Conservation (phyloP, 2,888 invertebrate species). For the Ferdinandea cuprea region DNA sequence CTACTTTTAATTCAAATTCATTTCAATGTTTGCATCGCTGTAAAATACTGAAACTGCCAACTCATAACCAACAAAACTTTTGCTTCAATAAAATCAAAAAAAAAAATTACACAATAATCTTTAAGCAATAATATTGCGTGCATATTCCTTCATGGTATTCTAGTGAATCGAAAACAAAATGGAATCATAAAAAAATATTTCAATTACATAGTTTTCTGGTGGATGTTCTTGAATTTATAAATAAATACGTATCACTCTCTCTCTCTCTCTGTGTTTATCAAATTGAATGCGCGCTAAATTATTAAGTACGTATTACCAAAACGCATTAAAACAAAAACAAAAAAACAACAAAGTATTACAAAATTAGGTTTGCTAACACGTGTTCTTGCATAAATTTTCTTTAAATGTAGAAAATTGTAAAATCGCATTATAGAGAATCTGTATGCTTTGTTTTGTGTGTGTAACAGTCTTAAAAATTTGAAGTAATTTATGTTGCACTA, state of each 20-base stretch:
- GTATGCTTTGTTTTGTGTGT: constrained; percentile 41
- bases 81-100: constrained; percentile 31
- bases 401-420: constrained; percentile 17
- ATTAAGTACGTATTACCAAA: background rate
- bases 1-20: constrained; percentile 21
- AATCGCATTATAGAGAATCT: background rate
- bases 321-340: constrained; percentile 6
- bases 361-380: constrained; percentile 16
- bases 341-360: constrained; percentile 14
- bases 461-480: background rate
- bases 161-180: constrained; percentile 9
- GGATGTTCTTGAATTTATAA: constrained; percentile 52
- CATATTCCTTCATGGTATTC: constrained; percentile 35
- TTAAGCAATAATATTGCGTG: constrained; percentile 45
- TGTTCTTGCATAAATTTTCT: constrained; percentile 3
- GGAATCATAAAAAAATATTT: background rate
- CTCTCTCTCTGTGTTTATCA: background rate
- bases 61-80: constrained; percentile 33
- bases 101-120: constrained; percentile 12
- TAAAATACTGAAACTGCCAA: constrained; percentile 6
- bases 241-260: no score
- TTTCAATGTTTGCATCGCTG: constrained; percentile 40
- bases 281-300: constrained; percentile 29
- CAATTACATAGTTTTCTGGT: constrained; percentile 41
- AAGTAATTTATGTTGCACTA: constrained; percentile 21